These are phyloP conservation scores for Oryctolagus cuniculus DNA, from an alignment of 2,113 vertebrate genomes.

Conservation along the genomic window mOryCun1.1 NC_091442.1:96692001-96692500, in stretches of 20 bases:
- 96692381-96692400: constrained; percentile 31
- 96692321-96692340: constrained; percentile 42
- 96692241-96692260: constrained; percentile 5
- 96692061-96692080: neutral
- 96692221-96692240: constrained; percentile 30
- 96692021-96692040: neutral
- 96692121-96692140: constrained; percentile 6
- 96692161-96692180: constrained; percentile 18
- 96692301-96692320: neutral
- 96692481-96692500: neutral
- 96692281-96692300: constrained; percentile 27
- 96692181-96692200: constrained; percentile 34
- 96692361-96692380: constrained; percentile 13
- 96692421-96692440: neutral
- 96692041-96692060: constrained; percentile 21
- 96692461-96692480: neutral
- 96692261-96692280: constrained; percentile 33
- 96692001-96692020: constrained; percentile 14
- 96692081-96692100: neutral
- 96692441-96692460: constrained; percentile 44
- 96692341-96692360: constrained; percentile 33
- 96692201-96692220: neutral
- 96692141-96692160: constrained; percentile 7
- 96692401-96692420: neutral
- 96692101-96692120: neutral